Evolutionary conservation across 53 echinoderm and acorn worm species (phyloP).

Genomic region (Actinopyga echinites): DNA sequence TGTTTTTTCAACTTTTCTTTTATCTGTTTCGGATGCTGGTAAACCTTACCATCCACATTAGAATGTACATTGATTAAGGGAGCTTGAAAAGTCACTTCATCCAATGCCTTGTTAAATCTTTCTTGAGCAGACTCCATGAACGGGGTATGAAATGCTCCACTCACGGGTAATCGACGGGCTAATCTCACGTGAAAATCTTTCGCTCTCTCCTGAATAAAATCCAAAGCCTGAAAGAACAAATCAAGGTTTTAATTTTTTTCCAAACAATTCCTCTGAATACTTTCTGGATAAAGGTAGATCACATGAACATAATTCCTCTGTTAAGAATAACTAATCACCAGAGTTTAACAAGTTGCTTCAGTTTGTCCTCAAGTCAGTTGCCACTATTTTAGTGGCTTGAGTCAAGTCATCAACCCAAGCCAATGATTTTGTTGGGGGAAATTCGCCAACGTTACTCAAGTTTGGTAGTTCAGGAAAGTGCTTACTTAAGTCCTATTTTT

Average conservation of each 20-base stretch:
- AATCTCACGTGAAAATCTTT: conserved; percentile 58
- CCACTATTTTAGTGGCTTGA: too few species aligned
- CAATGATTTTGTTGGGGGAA: too few species aligned
- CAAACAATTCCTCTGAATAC: too few species aligned
- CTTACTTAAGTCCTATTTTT: too few species aligned
- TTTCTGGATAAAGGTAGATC: too few species aligned
- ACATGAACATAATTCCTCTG: too few species aligned
- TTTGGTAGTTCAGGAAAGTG: too few species aligned
- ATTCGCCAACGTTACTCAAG: too few species aligned
- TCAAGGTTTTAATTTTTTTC: neutral
- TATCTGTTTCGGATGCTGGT: conserved; percentile 59
- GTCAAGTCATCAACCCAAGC: too few species aligned
- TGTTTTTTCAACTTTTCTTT: conserved; percentile 66
- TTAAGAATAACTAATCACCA: too few species aligned
- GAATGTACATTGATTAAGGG: conserved; percentile 75
- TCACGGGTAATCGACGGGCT: conserved; percentile 68
- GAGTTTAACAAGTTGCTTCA: too few species aligned
- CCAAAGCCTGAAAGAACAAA: conserved; percentile 62
- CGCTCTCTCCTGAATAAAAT: conserved; percentile 75
- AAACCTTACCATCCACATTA: conserved; percentile 78
- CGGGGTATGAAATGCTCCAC: conserved; percentile 92
- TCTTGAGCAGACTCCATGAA: conserved; percentile 83
- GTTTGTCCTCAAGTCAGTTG: too few species aligned
- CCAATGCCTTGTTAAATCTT: conserved; percentile 57
- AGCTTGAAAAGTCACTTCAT: conserved; percentile 59